Conservation (phyloP, 2,888 invertebrate species). For the Drosophila subquinaria region DNA sequence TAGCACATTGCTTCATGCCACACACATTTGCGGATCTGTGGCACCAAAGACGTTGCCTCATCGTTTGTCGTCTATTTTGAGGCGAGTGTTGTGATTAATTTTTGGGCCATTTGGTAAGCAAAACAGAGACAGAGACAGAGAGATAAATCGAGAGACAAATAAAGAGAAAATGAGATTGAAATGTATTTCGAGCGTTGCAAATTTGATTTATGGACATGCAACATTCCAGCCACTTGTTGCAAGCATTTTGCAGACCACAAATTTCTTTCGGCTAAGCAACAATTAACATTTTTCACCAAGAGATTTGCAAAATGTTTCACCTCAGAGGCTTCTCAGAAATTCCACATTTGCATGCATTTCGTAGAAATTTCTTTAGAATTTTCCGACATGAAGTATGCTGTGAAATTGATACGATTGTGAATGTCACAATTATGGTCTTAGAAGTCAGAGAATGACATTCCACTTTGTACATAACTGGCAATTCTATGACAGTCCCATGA, state of each 20-base stretch:
- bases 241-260: slow-evolving; percentile 7
- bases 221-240: slow-evolving; percentile 58
- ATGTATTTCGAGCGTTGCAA: slow-evolving; percentile 29
- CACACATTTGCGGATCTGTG: slow-evolving; percentile 30
- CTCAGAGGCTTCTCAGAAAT: slow-evolving; percentile 4
- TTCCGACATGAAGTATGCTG: slow-evolving; percentile 1
- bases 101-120: slow-evolving; percentile 36
- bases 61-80: slow-evolving; percentile 14
- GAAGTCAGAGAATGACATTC: neutral
- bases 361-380: neutral
- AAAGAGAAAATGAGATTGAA: neutral
- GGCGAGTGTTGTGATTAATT: slow-evolving; percentile 59
- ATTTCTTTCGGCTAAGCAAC: slow-evolving; percentile 2
- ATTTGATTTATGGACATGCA: slow-evolving; percentile 61
- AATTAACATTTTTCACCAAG: slow-evolving; percentile 17
- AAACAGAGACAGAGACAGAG: slow-evolving; percentile 2
- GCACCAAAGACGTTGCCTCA: slow-evolving; percentile 15
- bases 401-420: slow-evolving; percentile 1
- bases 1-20: slow-evolving; percentile 13
- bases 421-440: neutral
- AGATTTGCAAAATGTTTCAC: slow-evolving; percentile 5
- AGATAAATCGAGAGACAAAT: slow-evolving; percentile 1
- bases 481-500: too few relatives aligned
- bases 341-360: slow-evolving; percentile 7
- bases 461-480: neutral